A percentile compares a stretch with the other conserved stretches of the same genome.
Evolutionary conservation across 1,140 invertebrate species (phyloP).

Genomic region (Pogonomyrmex barbatus): DNA sequence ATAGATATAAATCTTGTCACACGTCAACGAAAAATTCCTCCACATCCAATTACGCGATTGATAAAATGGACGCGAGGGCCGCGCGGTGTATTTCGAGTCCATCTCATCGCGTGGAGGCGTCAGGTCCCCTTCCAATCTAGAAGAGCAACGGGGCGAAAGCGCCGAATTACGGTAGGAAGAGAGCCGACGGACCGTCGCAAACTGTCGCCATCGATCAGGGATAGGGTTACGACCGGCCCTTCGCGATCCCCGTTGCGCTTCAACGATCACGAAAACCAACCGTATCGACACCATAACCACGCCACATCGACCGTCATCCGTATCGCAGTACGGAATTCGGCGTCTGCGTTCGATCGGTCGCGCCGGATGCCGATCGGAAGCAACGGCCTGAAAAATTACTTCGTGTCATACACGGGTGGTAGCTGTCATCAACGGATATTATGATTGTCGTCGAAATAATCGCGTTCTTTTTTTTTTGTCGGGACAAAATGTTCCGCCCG

Average conservation of each 20-base stretch:
- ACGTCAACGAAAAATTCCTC: not conserved
- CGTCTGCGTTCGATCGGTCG: slow-evolving; percentile 27
- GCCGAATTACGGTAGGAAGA: slow-evolving; percentile 43
- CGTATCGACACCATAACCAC: slow-evolving; percentile 30
- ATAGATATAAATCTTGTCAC: not conserved
- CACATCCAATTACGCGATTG: not conserved
- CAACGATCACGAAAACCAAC: slow-evolving; percentile 53
- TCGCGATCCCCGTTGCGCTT: slow-evolving; percentile 64
- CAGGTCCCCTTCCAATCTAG: slow-evolving; percentile 49
- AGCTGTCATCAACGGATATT: slow-evolving; percentile 12
- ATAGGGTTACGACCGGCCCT: slow-evolving; percentile 58
- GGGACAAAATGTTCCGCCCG: too few relatives aligned
- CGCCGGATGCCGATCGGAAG: slow-evolving; percentile 50
- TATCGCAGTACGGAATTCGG: slow-evolving; percentile 55
- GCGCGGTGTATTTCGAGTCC: not conserved
- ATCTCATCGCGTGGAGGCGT: not conserved
- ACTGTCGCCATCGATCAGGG: slow-evolving; percentile 72
- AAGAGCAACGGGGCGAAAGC: slow-evolving; percentile 60
- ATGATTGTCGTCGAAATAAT: slow-evolving; percentile 19
- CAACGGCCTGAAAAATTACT: slow-evolving; percentile 67
- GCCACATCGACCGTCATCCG: slow-evolving; percentile 18
- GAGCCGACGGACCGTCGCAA: slow-evolving; percentile 54
- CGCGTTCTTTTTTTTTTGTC: not conserved
- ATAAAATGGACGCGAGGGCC: not conserved
- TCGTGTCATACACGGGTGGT: slow-evolving; percentile 34